These are phyloP conservation scores for Pelmatolapia mariae DNA, from an alignment of 2,113 vertebrate species.

Conservation along the genomic window DNA sequence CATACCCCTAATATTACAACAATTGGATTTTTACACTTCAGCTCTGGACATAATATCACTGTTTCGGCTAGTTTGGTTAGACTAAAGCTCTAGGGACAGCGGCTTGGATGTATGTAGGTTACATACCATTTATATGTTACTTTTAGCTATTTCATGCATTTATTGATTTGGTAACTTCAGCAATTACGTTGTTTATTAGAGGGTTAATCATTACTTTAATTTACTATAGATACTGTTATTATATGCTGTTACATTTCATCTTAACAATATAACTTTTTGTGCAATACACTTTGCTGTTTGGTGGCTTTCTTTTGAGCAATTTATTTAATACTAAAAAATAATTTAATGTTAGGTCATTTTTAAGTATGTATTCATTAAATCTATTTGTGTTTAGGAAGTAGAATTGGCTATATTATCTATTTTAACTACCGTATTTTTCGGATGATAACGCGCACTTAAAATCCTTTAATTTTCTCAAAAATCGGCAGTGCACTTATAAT, in stretches of 20 bases:
- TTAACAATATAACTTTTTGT: neutral
- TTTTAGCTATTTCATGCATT: neutral
- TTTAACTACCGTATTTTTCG: accelerated
- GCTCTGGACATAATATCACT: neutral
- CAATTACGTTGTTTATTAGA: accelerated
- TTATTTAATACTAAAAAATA: neutral
- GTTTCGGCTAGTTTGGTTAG: neutral
- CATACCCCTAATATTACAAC: neutral
- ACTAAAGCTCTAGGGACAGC: neutral
- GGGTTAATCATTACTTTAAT: neutral
- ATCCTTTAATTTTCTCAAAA: accelerated
- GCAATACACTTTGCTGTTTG: neutral
- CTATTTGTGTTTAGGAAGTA: neutral
- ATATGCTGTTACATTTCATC: neutral
- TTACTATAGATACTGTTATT: neutral
- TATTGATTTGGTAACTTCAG: neutral
- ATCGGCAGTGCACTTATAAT: accelerated
- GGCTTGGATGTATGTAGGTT: neutral
- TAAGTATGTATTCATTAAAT: neutral
- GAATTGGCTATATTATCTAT: neutral
- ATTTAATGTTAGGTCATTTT: neutral
- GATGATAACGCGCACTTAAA: neutral
- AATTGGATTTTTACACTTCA: neutral
- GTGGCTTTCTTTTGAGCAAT: neutral
- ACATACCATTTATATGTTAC: neutral